Evolutionary conservation across 2,888 invertebrate genomes (phyloP).

Genomic region (Agriopis leucophaearia): DNA sequence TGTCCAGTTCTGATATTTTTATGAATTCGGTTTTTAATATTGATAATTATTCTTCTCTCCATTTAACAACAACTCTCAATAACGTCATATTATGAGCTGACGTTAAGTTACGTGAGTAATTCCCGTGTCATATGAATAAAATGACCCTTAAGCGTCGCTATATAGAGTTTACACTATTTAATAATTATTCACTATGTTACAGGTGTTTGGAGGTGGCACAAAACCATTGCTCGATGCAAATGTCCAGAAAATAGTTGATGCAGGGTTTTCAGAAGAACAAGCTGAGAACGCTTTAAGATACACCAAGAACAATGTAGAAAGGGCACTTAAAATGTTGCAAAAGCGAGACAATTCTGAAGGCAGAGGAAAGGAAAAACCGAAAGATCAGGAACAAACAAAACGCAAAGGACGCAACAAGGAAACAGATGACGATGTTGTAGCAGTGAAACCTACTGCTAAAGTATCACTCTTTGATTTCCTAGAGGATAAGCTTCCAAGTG

Average conservation of each 20-base stretch:
- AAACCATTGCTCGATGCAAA: constrained; percentile 90
- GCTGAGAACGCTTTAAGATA: constrained; percentile 90
- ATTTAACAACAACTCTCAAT: too few species aligned
- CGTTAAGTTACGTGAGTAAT: too few species aligned
- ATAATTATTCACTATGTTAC: constrained; percentile 32
- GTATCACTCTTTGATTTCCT: constrained; percentile 94
- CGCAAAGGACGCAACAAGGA: constrained; percentile 82
- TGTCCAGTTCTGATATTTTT: too few species aligned
- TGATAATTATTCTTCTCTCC: too few species aligned
- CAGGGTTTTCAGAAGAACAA: constrained; percentile 92
- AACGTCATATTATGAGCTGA: too few species aligned
- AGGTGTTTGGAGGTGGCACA: constrained; percentile 89
- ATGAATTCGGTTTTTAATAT: too few species aligned
- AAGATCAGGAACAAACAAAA: constrained; percentile 76
- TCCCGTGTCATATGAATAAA: too few species aligned
- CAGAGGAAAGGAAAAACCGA: constrained; percentile 75
- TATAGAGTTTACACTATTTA: too few species aligned
- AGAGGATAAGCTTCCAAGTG: constrained; percentile 91
- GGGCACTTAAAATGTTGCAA: constrained; percentile 89
- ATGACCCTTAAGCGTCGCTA: too few species aligned
- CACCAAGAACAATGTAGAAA: constrained; percentile 90
- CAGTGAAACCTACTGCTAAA: constrained; percentile 91
- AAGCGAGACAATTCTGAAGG: constrained; percentile 83
- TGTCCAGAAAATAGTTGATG: constrained; percentile 92
- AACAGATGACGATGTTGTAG: constrained; percentile 85